Percentiles rank a stretch among this genome's conserved stretches.
Evolutionary conservation across 2,113 vertebrate genomes (phyloP).

Genomic region (Gavialis gangeticus): DNA sequence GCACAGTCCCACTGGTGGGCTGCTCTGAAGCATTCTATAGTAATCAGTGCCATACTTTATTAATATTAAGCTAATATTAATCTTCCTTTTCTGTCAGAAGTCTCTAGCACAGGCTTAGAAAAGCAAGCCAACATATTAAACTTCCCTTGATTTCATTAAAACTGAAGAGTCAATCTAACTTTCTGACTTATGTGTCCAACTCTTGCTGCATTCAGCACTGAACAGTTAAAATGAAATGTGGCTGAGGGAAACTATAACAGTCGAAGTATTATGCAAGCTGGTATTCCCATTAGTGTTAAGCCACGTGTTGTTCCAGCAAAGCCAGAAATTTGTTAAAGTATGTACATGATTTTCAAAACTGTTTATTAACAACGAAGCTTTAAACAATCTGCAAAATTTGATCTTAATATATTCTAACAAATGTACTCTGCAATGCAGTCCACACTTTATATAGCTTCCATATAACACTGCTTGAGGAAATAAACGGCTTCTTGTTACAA

Average conservation of each 20-base stretch:
- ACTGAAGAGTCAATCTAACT: constrained; percentile 49
- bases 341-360: constrained; percentile 4
- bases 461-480: neutral
- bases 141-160: constrained; percentile 53
- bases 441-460: neutral
- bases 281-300: constrained; percentile 52
- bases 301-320: constrained; percentile 54
- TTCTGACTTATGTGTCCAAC: constrained; percentile 5
- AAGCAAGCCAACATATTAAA: constrained; percentile 68
- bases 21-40: constrained; percentile 71
- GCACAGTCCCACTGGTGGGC: constrained; percentile 75
- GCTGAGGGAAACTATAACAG: constrained; percentile 55
- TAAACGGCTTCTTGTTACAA: neutral
- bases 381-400: constrained; percentile 44
- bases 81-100: constrained; percentile 65
- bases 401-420: neutral
- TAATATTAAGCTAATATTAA: constrained; percentile 69
- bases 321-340: constrained; percentile 47
- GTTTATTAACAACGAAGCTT: neutral
- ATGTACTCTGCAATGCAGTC: neutral
- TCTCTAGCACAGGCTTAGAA: constrained; percentile 62
- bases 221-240: constrained; percentile 62
- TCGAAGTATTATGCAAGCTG: constrained; percentile 27
- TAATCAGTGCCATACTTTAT: constrained; percentile 73
- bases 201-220: constrained; percentile 15